Evolutionary conservation across 1,140 invertebrate genomes (phyloP).

Genomic region (Micrasema longulum): DNA sequence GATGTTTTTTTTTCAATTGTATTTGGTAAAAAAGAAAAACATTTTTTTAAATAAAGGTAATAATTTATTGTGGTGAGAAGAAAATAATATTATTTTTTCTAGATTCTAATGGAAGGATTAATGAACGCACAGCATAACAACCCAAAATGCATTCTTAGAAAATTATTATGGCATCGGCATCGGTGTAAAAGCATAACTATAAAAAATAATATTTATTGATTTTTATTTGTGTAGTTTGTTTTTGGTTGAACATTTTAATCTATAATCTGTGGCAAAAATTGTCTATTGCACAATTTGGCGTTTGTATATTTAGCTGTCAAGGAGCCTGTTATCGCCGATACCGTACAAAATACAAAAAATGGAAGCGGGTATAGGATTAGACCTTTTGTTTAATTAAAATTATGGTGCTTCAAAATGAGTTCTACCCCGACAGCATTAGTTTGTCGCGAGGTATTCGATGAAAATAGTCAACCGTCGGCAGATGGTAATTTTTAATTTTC

Average conservation of each 20-base stretch:
- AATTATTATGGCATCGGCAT: too few species aligned
- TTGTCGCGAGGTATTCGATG: slow-evolving; percentile 85
- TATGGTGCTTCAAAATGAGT: slow-evolving; percentile 40
- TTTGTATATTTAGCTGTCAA: slow-evolving; percentile 41
- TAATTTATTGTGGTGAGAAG: too few species aligned
- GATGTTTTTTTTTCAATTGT: too few species aligned
- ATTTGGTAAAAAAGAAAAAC: too few species aligned
- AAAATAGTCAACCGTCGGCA: slow-evolving; percentile 80
- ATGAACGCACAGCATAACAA: too few species aligned
- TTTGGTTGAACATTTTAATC: not conserved
- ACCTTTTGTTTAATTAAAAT: slow-evolving; percentile 35
- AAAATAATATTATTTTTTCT: too few species aligned
- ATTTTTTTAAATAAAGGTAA: too few species aligned
- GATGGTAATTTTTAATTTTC: slow-evolving; percentile 75
- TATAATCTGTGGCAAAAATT: not conserved
- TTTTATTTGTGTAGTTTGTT: too few species aligned
- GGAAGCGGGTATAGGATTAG: slow-evolving; percentile 36
- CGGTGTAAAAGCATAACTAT: too few species aligned
- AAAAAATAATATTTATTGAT: slow-evolving; percentile 4
- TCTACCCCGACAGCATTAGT: slow-evolving; percentile 71
- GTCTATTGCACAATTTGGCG: slow-evolving; percentile 26
- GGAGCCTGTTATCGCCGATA: slow-evolving; percentile 29
- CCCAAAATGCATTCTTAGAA: too few species aligned
- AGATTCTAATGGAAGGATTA: too few species aligned
- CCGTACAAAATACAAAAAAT: slow-evolving; percentile 9